A percentile compares a stretch with the other conserved stretches of the same genome.
phyloP scores from a whole-genome alignment of 2,113 vertebrate genomes.

The Epinephelus moara region DNA sequence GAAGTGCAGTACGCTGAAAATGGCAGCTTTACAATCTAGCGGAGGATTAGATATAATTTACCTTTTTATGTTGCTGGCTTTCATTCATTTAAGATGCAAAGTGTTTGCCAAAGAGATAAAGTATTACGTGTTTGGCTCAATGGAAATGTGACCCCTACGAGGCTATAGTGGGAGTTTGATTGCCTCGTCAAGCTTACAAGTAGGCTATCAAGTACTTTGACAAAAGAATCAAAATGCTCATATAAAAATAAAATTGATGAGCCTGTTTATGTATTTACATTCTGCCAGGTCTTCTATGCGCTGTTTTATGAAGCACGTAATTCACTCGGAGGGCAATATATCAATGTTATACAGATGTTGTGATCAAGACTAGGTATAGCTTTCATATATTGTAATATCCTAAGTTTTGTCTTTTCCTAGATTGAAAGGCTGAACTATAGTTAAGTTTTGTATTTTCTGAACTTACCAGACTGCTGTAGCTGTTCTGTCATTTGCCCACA shows the following conservation, averaged over 20 bases:
- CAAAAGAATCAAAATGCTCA: neutral
- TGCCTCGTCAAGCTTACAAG: neutral
- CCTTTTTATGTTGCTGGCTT: constrained; percentile 34
- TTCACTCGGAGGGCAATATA: too few species aligned
- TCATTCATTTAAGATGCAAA: constrained; percentile 16
- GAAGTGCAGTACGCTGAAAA: constrained; percentile 17
- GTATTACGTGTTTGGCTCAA: neutral
- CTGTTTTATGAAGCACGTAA: too few species aligned
- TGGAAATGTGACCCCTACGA: neutral
- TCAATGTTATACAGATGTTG: too few species aligned
- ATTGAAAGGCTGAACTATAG: too few species aligned
- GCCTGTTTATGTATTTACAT: neutral
- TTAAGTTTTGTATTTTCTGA: too few species aligned
- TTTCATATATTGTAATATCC: too few species aligned
- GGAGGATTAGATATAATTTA: constrained; percentile 26
- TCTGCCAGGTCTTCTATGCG: neutral
- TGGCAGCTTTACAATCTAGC: constrained; percentile 34
- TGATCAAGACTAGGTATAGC: too few species aligned
- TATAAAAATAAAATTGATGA: neutral
- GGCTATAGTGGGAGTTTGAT: neutral
- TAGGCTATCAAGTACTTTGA: neutral
- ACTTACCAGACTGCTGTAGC: too few species aligned
- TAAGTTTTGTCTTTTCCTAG: too few species aligned
- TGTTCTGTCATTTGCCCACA: too few species aligned
- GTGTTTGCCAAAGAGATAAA: constrained; percentile 12